phyloP scores from a whole-genome alignment of 2,797 vertebrate species.

The Fistularia tabacaria region DNA sequence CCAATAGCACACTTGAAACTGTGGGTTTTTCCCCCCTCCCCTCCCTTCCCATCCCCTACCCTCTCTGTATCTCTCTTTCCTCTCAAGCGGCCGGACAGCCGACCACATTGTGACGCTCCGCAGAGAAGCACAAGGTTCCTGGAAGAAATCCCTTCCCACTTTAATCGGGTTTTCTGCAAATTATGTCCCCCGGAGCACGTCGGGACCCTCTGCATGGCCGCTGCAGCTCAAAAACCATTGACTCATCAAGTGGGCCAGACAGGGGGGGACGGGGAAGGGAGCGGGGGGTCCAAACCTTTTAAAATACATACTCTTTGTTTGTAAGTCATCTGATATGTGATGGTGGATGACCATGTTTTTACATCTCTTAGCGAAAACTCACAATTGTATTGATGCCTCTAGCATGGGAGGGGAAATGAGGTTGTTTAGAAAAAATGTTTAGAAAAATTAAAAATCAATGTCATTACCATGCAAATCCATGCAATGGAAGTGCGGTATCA shows the following conservation, averaged over 20 bases:
- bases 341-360: constrained; percentile 45
- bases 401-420: too few relatives aligned
- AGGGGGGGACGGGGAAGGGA: neutral
- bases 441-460: constrained; percentile 3
- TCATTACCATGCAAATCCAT: constrained; percentile 28
- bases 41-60: neutral
- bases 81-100: constrained; percentile 91
- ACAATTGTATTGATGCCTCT: constrained; percentile 1
- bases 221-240: constrained; percentile 43
- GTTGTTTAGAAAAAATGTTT: too few relatives aligned
- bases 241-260: constrained; percentile 38
- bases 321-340: constrained; percentile 49
- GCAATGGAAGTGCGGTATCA: constrained; percentile 29
- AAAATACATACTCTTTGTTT: constrained; percentile 29
- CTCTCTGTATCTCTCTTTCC: constrained; percentile 27
- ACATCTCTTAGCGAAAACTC: constrained; percentile 1
- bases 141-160: constrained; percentile 42
- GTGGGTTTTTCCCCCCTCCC: neutral
- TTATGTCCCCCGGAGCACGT: constrained; percentile 48
- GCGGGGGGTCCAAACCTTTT: constrained; percentile 19
- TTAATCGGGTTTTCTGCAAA: constrained; percentile 54
- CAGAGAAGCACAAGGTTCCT: constrained; percentile 35
- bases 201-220: constrained; percentile 41
- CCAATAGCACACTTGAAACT: too few relatives aligned
- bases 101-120: constrained; percentile 88